Conservation (phyloP, 2,797 vertebrate species). For the Halcyon chelicuti region DNA sequence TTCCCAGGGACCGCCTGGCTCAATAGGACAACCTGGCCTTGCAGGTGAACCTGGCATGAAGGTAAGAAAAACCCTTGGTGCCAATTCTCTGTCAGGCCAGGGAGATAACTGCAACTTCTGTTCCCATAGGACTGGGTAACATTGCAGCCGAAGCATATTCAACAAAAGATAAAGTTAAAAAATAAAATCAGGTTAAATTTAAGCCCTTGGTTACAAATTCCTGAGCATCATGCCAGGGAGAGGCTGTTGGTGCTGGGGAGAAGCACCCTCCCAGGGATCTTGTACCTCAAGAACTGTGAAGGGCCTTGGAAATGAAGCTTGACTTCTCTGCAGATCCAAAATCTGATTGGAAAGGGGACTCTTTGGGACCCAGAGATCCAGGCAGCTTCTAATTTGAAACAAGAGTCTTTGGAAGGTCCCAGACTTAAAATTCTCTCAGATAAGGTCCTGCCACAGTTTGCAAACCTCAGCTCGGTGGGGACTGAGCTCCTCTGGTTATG, state of each 20-base stretch:
- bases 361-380: background rate
- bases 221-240: rapidly evolving
- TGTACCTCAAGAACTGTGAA: background rate
- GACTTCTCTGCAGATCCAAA: background rate
- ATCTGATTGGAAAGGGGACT: background rate
- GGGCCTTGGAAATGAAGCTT: background rate
- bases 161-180: background rate
- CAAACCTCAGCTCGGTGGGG: background rate
- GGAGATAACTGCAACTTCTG: background rate
- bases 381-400: background rate
- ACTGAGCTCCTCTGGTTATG: background rate
- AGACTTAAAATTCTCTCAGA: conserved; percentile 4
- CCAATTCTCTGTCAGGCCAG: background rate
- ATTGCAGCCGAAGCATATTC: background rate
- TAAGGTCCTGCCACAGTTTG: background rate
- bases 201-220: background rate
- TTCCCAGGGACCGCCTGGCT: conserved; percentile 77
- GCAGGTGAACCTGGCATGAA: conserved; percentile 91
- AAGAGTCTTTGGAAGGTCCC: background rate
- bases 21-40: conserved; percentile 79
- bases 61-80: conserved; percentile 76
- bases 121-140: background rate
- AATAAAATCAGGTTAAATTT: background rate
- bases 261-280: background rate
- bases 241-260: background rate